phyloP scores from a whole-genome alignment of 2,797 vertebrate species.

The Lagocephalus sceleratus region DNA sequence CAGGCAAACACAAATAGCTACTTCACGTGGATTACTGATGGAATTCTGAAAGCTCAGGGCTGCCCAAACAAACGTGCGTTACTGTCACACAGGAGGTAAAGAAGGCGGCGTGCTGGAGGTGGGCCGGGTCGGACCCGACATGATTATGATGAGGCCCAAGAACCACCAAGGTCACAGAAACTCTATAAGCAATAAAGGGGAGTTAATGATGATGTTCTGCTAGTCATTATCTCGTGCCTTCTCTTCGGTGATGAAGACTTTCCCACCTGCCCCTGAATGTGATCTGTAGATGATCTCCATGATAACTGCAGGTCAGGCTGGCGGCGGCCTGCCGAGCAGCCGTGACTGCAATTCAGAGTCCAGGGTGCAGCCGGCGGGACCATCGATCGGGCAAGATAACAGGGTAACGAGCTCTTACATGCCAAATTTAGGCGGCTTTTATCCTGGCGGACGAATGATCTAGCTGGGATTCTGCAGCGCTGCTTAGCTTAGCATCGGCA shows the following conservation, averaged over 20 bases:
- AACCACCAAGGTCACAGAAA: conserved; percentile 47
- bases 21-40: conserved; percentile 38
- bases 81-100: not conserved
- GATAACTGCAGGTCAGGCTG: conserved; percentile 19
- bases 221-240: conserved; percentile 21
- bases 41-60: conserved; percentile 43
- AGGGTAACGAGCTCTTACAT: conserved; percentile 10
- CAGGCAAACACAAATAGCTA: conserved; percentile 10
- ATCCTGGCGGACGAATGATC: too few relatives aligned
- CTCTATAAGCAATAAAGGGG: conserved; percentile 22
- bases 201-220: conserved; percentile 37
- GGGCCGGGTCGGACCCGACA: not conserved
- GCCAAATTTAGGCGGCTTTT: too few relatives aligned
- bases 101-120: not conserved
- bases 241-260: conserved; percentile 5
- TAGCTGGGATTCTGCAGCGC: too few relatives aligned
- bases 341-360: conserved; percentile 17
- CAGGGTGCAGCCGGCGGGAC: conserved; percentile 17
- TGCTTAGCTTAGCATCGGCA: too few relatives aligned
- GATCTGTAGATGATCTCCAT: conserved; percentile 6
- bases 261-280: conserved; percentile 11
- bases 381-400: conserved; percentile 29
- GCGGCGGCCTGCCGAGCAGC: conserved; percentile 7
- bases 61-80: conserved; percentile 38
- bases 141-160: conserved; percentile 31